Base-by-base conservation (phyloP, 2,888 invertebrate species). In the Lamellibrachia columna region DNA sequence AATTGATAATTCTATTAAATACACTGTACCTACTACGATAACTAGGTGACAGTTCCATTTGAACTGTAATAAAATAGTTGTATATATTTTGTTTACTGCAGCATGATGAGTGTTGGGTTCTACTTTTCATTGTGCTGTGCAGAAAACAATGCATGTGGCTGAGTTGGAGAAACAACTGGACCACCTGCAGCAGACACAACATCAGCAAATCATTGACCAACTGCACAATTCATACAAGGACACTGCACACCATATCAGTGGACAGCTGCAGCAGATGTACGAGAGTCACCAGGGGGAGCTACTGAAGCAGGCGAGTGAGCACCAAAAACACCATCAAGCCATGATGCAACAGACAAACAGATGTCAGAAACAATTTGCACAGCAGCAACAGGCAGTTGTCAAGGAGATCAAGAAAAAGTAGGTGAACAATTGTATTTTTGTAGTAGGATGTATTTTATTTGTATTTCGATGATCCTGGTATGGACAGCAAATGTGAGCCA, bases 291-390 rank as follows among this genome's bases (percentile, higher is more conserved):
- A 75, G 15, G n/a, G 75, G 22, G 22, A 75, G 22, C 75, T 75
- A 75, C 75, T 75, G 75, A 75, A 75, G 75, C 75, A 75, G 75
- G 75, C 75, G 22, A 75, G 75, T 75, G 75, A 75, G 22, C 75
- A 75, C 75, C 75, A 75, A 75, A n/a, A 75, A 75, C 75, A 75
- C 22, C 75, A 75, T 22, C 75, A 75, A 22, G 75, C 75, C 6
- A n/a, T 75, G 2, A 75, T n/a, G 22, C 75, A 75, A 22, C 75
- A 75, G 75, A 75, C 75, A 75, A 22, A 75, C 75, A 75, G 22
- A 3, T 75, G 75, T 75, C 75, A 75, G 15, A 75, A 75, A 75
- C 75, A 75, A 22, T n/a, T 75, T 15, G 15, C 75, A 75, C 75
- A 22, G 22, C 75, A 75, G 75, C 75, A 75, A 6, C 75, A 15